Base-by-base conservation (phyloP, 2,797 vertebrate genomes). In the Mormyrops boulengeri region DNA sequence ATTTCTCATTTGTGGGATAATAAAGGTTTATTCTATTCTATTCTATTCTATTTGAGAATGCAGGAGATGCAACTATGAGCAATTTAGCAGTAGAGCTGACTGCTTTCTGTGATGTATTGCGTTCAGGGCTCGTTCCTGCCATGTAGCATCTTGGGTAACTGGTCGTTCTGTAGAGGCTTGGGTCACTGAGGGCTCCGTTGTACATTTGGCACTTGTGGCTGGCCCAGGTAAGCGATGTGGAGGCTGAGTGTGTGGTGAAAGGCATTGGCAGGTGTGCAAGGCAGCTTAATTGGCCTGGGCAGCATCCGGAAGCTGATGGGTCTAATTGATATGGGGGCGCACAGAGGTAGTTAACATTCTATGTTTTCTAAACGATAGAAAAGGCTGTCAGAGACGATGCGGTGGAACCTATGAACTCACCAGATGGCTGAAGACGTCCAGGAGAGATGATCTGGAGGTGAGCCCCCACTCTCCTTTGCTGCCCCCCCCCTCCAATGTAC, bases 361-460 rank as follows among this genome's bases (percentile, higher is more conserved):
- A 4, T 50, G 87, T 73, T 88, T 88, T 17, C 11, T 22, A 69
- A 49, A 44, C 5, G 62, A 52, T 19, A 49, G 60, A 62, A 88
- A 22, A 47, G 17, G 17, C 47, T 88, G 53, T 66, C 87, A 44
- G 53, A 34, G 41, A 60, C 19, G 17, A 47, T 47, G 34, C 14
- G 9, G 30, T n/a, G 55, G 41, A 47, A 62, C 30, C 53, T 22
- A 38, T 60, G 17, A 12, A 44, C 26, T 88, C 55, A 62, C 34
- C 87, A 88, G 87, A 88, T 88, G 87, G 87, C 87, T 88, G 53
- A 66, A 88, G 87, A 88, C 47, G 4, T 38, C 41, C 12, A 88
- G 62, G 11, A 62, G 87, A 55, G 62, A 69, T 19, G 44, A 88
- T 60, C 57, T 69, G 22, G 19, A 30, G 14, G 87, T 11, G 12